phyloP scores from a whole-genome alignment of 2,113 vertebrate genomes.

The Nycticorax nycticorax region DNA sequence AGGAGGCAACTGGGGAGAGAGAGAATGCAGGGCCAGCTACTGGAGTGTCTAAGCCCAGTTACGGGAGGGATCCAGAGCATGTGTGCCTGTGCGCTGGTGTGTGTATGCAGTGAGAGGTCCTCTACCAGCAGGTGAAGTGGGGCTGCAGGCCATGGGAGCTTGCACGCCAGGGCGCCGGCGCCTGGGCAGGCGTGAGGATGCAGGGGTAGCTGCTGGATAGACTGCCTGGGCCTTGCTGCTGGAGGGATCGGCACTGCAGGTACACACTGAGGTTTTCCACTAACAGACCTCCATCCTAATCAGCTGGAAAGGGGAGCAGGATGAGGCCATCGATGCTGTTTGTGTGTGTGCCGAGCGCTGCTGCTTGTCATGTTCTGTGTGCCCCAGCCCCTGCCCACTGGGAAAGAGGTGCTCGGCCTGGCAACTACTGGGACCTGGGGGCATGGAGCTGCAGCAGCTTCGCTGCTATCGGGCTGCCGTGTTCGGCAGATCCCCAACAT shows the following conservation, averaged over 20 bases:
- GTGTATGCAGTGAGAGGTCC: neutral
- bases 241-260: too few relatives aligned
- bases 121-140: neutral
- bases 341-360: neutral
- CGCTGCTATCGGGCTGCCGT: fast-evolving
- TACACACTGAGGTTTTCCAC: too few relatives aligned
- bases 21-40: neutral
- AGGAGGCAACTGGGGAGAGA: neutral
- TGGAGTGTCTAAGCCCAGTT: neutral
- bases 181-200: neutral
- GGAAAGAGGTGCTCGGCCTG: neutral
- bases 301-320: neutral
- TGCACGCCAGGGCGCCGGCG: too few relatives aligned
- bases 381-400: neutral
- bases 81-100: neutral
- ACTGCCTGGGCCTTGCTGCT: neutral
- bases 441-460: neutral
- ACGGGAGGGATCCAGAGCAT: neutral
- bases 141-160: neutral
- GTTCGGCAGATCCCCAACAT: neutral
- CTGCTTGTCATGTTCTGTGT: neutral
- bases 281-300: neutral
- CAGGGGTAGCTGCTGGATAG: neutral
- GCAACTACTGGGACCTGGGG: too few relatives aligned
- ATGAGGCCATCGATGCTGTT: neutral